Conservation (phyloP, 2,113 vertebrate genomes). For the Dicaeum eximium region DNA sequence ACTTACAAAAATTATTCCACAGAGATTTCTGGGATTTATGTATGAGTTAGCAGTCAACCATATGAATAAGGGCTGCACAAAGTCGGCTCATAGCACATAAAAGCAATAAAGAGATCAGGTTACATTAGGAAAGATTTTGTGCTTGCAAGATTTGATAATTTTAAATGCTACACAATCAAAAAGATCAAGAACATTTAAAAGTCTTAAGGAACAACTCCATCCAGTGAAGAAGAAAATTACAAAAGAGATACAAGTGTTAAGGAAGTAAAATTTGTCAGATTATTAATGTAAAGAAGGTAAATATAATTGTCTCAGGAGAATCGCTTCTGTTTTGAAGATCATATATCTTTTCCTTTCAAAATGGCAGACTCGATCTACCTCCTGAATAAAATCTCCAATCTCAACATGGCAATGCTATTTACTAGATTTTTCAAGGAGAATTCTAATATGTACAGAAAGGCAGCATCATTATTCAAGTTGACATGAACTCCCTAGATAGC, state of each 20-base stretch:
- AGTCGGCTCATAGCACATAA: neutral
- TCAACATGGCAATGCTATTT: conserved; percentile 6
- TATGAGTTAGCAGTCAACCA: neutral
- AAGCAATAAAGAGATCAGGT: neutral
- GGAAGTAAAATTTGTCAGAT: neutral
- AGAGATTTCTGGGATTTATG: neutral
- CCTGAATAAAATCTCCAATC: neutral
- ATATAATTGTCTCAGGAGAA: neutral
- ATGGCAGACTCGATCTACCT: neutral
- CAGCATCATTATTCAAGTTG: conserved; percentile 66
- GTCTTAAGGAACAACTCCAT: neutral
- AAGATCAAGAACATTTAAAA: neutral
- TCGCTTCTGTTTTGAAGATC: neutral
- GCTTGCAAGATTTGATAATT: neutral
- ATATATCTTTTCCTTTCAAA: neutral
- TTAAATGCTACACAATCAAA: neutral
- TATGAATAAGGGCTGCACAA: neutral
- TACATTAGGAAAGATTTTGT: neutral
- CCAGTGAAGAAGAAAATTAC: neutral
- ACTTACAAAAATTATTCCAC: neutral
- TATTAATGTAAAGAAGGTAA: neutral
- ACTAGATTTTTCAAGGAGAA: conserved; percentile 53
- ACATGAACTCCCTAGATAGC: conserved; percentile 60
- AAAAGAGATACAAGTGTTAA: neutral
- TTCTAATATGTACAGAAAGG: conserved; percentile 49